phyloP scores from a whole-genome alignment of 1,140 invertebrate genomes.

The Goniozus legneri region DNA sequence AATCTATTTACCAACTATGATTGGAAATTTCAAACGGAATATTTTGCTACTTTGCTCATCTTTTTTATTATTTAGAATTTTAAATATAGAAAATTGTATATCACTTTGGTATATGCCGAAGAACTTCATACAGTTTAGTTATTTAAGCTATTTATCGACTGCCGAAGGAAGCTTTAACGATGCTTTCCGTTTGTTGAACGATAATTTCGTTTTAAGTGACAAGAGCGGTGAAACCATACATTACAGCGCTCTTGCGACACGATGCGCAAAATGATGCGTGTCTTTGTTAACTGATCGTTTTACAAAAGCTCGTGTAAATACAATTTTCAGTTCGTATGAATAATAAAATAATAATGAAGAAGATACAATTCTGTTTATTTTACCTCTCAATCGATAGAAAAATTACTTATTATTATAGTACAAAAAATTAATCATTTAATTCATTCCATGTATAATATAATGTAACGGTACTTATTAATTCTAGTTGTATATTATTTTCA shows the following conservation, averaged over 20 bases:
- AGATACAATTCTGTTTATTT: neutral
- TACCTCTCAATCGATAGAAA: neutral
- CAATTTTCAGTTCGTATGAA: neutral
- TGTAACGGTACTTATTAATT: too few relatives aligned
- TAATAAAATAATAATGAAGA: neutral
- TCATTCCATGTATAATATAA: too few relatives aligned
- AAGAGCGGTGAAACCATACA: neutral
- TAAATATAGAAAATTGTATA: too few relatives aligned
- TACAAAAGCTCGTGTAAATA: neutral
- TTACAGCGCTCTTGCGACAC: neutral
- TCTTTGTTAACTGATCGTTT: neutral
- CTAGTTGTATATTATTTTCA: too few relatives aligned
- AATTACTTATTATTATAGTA: neutral
- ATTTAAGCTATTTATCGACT: too few relatives aligned
- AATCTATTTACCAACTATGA: too few relatives aligned
- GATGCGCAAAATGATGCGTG: neutral
- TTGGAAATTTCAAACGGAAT: too few relatives aligned
- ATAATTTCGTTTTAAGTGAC: neutral
- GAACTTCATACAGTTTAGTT: too few relatives aligned
- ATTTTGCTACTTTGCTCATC: too few relatives aligned
- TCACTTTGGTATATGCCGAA: too few relatives aligned
- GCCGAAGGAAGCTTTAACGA: neutral
- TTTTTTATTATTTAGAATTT: too few relatives aligned
- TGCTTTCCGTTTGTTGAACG: neutral
- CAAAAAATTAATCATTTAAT: too few relatives aligned